These are phyloP conservation scores for Trichonephila clavata DNA, from an alignment of 1,140 invertebrate genomes.

Conservation along the genomic window DNA sequence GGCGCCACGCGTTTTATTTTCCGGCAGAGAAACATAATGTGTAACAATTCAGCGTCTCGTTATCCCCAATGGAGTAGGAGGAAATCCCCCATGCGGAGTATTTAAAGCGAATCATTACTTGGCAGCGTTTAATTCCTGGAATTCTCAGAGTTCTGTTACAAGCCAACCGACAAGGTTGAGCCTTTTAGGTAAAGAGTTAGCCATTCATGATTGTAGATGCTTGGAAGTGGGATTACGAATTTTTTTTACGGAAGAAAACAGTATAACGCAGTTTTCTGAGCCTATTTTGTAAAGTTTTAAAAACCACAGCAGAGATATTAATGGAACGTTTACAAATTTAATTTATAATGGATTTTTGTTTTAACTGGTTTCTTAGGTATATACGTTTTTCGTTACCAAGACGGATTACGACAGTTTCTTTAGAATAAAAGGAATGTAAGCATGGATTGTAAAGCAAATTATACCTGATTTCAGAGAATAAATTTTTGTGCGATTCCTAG, in stretches of 20 bases:
- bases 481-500: too few species aligned
- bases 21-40: neutral
- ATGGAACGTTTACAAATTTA: too few species aligned
- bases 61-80: neutral
- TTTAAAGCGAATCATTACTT: neutral
- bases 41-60: slow-evolving; percentile 23
- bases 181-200: neutral
- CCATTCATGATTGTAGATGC: neutral
- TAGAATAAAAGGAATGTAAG: too few species aligned
- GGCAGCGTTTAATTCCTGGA: neutral
- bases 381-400: too few species aligned
- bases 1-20: neutral
- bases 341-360: too few species aligned
- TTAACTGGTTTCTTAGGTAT: too few species aligned
- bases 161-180: neutral
- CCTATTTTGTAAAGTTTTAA: too few species aligned
- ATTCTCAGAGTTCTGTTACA: neutral
- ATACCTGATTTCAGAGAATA: too few species aligned
- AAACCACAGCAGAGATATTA: too few species aligned
- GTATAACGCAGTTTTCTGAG: too few species aligned
- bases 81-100: neutral
- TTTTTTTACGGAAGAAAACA: neutral
- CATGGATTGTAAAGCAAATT: too few species aligned
- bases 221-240: neutral
- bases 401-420: too few species aligned